phyloP scores from a whole-genome alignment of 1,140 invertebrate genomes.

The Rhopalosiphum maidis region DNA sequence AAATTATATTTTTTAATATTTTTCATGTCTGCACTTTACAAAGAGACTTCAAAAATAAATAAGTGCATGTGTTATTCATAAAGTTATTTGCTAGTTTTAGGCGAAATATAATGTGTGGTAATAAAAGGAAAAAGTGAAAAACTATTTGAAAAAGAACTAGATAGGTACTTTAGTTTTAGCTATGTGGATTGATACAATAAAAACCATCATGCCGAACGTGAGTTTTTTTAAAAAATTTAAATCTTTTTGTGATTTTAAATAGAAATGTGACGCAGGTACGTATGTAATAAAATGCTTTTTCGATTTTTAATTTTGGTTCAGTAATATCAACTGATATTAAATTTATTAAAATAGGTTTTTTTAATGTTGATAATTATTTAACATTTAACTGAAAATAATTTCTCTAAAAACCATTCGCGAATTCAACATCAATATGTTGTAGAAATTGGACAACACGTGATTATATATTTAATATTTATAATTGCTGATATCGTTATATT shows the following conservation, averaged over 20 bases:
- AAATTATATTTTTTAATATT: constrained; percentile 30
- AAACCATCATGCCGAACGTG: neutral
- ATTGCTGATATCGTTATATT: constrained; percentile 10
- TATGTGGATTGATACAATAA: neutral
- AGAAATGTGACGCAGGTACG: neutral
- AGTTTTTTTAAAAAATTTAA: neutral
- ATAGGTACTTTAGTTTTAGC: too few relatives aligned
- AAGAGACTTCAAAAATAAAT: neutral
- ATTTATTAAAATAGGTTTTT: neutral
- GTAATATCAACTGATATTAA: neutral
- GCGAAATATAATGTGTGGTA: neutral
- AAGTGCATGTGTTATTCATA: neutral
- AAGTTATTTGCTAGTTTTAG: neutral
- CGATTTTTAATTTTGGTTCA: neutral
- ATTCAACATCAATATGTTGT: neutral
- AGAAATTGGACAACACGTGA: constrained; percentile 6
- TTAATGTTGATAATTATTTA: neutral
- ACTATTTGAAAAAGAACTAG: neutral
- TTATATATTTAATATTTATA: constrained; percentile 29
- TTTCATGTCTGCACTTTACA: neutral
- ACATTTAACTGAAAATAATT: neutral
- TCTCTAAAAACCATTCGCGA: neutral
- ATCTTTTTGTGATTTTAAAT: neutral
- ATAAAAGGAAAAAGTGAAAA: neutral
- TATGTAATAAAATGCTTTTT: neutral